These are phyloP conservation scores for Variabilichromis moorii DNA, from an alignment of 2,113 vertebrate species.

Conservation along the genomic window DNA sequence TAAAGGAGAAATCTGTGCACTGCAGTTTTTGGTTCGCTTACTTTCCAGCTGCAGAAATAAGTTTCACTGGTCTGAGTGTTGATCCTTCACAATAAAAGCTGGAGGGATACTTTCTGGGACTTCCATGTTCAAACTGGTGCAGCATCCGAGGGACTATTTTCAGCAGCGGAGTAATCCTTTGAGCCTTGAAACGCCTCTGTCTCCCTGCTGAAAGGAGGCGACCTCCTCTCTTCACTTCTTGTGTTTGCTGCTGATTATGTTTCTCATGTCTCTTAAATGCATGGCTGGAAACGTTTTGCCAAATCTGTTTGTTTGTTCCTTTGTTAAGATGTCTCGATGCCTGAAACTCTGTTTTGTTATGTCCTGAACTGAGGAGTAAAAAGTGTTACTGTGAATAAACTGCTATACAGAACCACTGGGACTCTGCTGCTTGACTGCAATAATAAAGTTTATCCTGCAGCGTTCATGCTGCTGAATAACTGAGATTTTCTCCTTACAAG, in stretches of 20 bases:
- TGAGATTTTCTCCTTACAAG: neutral
- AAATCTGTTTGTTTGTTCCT: neutral
- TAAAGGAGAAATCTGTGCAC: accelerated
- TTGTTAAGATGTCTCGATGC: neutral
- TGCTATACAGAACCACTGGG: neutral
- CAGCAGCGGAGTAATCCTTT: neutral
- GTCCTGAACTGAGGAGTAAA: neutral
- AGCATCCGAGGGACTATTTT: neutral
- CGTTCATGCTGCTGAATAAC: accelerated
- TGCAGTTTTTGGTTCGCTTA: neutral
- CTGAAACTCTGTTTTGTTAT: neutral
- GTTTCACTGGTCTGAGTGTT: neutral
- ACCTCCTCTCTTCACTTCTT: neutral
- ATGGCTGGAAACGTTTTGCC: conserved; percentile 1
- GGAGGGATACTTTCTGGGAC: neutral
- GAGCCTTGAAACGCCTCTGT: neutral
- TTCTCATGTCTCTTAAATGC: neutral
- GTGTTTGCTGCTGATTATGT: neutral
- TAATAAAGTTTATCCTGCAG: neutral
- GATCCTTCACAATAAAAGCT: neutral
- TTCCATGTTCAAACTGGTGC: neutral
- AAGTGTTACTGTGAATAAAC: conserved; percentile 30
- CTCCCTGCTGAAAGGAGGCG: neutral
- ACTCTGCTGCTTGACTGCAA: neutral
- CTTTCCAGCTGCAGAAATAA: neutral